Base-by-base conservation (phyloP, 2,797 vertebrate genomes). In the Borostomias antarcticus region DNA sequence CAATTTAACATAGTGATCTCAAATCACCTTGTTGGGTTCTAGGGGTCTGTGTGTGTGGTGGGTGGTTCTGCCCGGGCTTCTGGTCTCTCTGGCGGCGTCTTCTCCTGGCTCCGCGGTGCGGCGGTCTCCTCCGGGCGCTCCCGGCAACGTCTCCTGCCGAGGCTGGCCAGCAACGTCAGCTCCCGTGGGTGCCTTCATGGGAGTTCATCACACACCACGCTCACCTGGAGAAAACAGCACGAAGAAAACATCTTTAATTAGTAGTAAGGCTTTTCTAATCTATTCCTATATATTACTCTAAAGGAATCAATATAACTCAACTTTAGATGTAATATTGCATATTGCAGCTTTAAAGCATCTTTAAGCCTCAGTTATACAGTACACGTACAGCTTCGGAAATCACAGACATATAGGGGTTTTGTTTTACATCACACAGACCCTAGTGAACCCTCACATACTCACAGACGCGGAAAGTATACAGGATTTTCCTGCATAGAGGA, bases 161-260 rank as follows among this genome's bases (percentile, higher is more conserved):
- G 81, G 81, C 86, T 86, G 88, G 87, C 89, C 52, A 82, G 78
- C 74, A 83, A 82, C 80, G 89, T 93, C 91, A 92, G 86, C 90
- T 90, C 65, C 77, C 78, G 68, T 80, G 78, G 78, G 52, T 79
- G 84, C 83, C 86, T 81, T 92, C 90, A 91, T 90, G 87, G 76
- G 85, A 86, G 79, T 70, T 86, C 90, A 91, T 92, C 81, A 88
- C 86, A 91, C 75, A 86, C 69, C 62, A 78, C 3, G 58, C 72
- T 85, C 79, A 74, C 79, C 88, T 89, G 79, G 0, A 9, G n/a
- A 48, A 37, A 67, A 13, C 77, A 19, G 77, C 45, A 66, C 47
- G 65, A 23, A 37, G 66, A n/a, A 83, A 52, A 66, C 70, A 64
- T 29, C 79, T 35, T 11, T 21, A 54, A n/a, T n/a, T n/a, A n/a